Base-by-base conservation (phyloP, 2,888 invertebrate genomes). In the Lymantria dispar region DNA sequence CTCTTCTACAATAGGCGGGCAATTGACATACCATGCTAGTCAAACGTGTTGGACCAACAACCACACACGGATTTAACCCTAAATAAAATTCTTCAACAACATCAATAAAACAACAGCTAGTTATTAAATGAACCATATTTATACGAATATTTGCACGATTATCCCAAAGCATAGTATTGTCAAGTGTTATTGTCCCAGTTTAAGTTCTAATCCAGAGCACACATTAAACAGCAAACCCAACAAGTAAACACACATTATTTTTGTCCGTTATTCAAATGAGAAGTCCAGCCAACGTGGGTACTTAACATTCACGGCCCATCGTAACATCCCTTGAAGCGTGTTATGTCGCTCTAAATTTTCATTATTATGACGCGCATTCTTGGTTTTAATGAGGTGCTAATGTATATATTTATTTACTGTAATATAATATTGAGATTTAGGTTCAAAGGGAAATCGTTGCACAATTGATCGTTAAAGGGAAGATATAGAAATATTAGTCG, bases 221-320 rank as follows among this genome's bases (percentile, higher is more conserved):
- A 10, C 58, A 61, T 58, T 54, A 57, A 40, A 39, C 36, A n/a
- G 40, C 22, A 42, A n/a, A 31, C 30, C n/a, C 42, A 52, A 55
- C 42, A 43, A 14, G 38, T 47, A 58, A 43, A 53, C 58, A 55
- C 14, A 52, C 57, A 62, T 62, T 64, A 62, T 60, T 60, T 64
- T 64, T 50, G 56, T 57, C 48, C 50, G 44, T 33, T 56, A 58
- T 62, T 53, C 52, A 60, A 66, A 60, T 53, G 49, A 50, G 52
- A 40, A 36, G 57, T 45, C 47, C 56, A 38, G 45, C 49, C 36
- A 52, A 46, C 22, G 50, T 45, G 50, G 55, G 22, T 22, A 22
- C 22, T 64, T 63, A 58, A 62, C 56, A 67, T 67, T 57, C 53
- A 56, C 54, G 45, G 45, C 43, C 9, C 31, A 47, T 47, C 36